Evolutionary conservation across 1,140 invertebrate genomes (phyloP), one percentile per base, ranked within the genome.

Genomic region (Oreohelix idahoensis): DNA sequence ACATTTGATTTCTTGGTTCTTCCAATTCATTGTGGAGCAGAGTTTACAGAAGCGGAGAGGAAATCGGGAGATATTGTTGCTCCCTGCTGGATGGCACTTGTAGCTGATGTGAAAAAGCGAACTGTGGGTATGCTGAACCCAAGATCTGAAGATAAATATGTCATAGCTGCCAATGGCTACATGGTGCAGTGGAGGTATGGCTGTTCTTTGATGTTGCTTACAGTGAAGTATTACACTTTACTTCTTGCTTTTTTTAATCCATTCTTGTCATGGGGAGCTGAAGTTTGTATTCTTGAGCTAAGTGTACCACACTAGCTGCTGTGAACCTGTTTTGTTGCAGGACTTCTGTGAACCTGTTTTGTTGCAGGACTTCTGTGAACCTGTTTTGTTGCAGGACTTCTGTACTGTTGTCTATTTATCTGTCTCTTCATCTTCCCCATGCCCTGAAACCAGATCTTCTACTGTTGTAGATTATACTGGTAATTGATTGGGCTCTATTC

Each of bases 101-200:
- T 80, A 13, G 79, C 79, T 26, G 79, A 80, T 49, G 66, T 80
- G 20, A 39, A 80, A 26, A n/a, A 69, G 5, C 69, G 39, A 63
- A 70, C 79, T 35, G 66, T 80, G 58, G 8, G 17, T 32, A 49
- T 80, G 29, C 11, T 80, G 39, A 80, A 80, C 66, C 79, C 79
- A 23, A 80, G 49, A 35, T 38, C 63, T 35, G 79, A 80, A 38
- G 79, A 80, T 35, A 69, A 51, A 26, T 80, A 80, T 71, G 29
- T n/a, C 66, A 80, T 80, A 4, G 79, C 79, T 69, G 79, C 79
- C 23, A 80, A 80, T 71, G 79, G 79, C 8, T 80, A 80, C 66
- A 80, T 80, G 63, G 29, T 80, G 38, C 79, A 80, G 66, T 80
- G 79, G 79, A 80, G 79, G 79, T 80, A 29, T 51, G 75, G 15